phyloP scores from a whole-genome alignment of 2,797 vertebrate species.

The Diceros bicornis region DNA sequence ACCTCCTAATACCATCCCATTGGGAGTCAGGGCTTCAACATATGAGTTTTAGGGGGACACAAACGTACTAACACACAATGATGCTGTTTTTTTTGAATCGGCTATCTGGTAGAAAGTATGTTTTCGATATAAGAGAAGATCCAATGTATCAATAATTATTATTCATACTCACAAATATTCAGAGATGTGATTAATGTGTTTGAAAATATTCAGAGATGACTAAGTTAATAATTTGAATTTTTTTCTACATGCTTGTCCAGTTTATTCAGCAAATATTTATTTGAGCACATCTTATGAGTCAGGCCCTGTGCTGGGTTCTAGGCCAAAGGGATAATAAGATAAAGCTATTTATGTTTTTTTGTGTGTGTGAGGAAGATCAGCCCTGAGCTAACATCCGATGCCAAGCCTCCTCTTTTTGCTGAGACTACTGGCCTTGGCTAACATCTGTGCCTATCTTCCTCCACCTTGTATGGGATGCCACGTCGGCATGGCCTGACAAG shows the following conservation, averaged over 20 bases:
- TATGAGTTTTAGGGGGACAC: background rate
- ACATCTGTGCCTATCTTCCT: too few species aligned
- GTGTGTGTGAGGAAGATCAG: too few species aligned
- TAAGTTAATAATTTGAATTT: background rate
- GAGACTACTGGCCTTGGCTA: too few species aligned
- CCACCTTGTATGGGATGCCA: too few species aligned
- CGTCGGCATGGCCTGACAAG: too few species aligned
- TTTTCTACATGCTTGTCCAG: background rate
- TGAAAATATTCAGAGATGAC: constrained; percentile 18
- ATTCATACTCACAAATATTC: background rate
- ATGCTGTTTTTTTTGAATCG: background rate
- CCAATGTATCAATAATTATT: background rate
- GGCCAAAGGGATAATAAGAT: background rate
- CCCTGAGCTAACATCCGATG: too few species aligned
- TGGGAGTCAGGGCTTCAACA: background rate
- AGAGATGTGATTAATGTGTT: background rate
- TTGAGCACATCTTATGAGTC: background rate
- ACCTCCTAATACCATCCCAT: background rate
- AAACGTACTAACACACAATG: background rate
- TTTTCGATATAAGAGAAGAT: background rate
- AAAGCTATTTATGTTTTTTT: background rate
- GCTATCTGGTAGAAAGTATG: background rate
- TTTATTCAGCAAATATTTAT: constrained; percentile 13
- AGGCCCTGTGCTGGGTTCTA: background rate
- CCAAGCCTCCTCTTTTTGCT: too few species aligned